Conservation (phyloP, 2,888 invertebrate species). For the Meteorus cinctellus region DNA sequence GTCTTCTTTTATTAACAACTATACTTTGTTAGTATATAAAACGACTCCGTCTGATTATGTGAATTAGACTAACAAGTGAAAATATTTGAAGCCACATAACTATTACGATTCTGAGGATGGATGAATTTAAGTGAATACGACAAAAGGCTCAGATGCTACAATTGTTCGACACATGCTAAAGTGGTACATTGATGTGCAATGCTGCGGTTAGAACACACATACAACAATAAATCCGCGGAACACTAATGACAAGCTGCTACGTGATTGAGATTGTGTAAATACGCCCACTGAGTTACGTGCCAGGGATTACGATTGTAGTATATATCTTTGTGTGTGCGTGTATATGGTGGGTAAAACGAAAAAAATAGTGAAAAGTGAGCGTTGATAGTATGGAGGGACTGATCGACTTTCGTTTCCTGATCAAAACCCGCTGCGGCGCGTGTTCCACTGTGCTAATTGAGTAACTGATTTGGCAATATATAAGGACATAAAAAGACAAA, state of each 20-base stretch:
- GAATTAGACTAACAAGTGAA: too few relatives aligned
- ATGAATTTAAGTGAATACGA: not conserved
- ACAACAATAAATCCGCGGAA: constrained; percentile 7
- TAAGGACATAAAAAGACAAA: not conserved
- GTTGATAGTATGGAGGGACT: constrained; percentile 6
- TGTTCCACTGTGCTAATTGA: not conserved
- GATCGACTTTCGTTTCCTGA: constrained; percentile 32
- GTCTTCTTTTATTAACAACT: too few relatives aligned
- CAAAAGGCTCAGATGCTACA: not conserved
- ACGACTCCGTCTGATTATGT: too few relatives aligned
- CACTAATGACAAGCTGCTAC: constrained; percentile 47
- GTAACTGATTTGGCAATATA: constrained; percentile 5
- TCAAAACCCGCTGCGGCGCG: constrained; percentile 23
- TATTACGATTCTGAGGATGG: not conserved
- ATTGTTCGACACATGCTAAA: not conserved
- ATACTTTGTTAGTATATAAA: too few relatives aligned
- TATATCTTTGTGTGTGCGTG: not conserved
- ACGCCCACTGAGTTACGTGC: constrained; percentile 46
- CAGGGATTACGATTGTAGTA: constrained; percentile 33
- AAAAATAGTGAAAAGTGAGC: constrained; percentile 16
- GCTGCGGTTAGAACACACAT: constrained; percentile 21
- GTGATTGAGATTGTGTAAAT: constrained; percentile 47
- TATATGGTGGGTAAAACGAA: not conserved
- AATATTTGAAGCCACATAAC: too few relatives aligned
- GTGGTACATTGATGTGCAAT: not conserved